Evolutionary conservation across 2,888 invertebrate genomes (phyloP).

Genomic region (Rapana venosa): DNA sequence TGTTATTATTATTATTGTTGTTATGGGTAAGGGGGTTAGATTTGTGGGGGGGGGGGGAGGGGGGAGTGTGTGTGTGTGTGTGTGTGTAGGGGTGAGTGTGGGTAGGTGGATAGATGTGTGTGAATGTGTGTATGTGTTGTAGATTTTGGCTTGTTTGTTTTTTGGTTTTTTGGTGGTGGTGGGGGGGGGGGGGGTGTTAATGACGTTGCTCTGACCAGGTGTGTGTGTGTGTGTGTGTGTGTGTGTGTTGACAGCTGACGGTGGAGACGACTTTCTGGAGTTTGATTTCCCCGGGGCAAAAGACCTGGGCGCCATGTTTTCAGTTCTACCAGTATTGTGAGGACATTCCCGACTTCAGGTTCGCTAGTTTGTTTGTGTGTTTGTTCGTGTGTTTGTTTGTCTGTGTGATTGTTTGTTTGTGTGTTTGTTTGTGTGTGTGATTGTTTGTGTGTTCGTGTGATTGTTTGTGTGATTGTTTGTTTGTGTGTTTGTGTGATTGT

Average conservation of each 20-base stretch:
- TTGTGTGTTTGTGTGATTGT: no score
- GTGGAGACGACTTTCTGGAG: background rate
- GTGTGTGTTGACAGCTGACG: background rate
- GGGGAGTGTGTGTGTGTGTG: background rate
- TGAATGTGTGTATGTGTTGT: background rate
- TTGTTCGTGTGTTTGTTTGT: no score
- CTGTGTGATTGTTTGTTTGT: no score
- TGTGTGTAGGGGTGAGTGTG: background rate
- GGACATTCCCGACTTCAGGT: constrained; percentile 17
- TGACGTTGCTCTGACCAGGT: background rate
- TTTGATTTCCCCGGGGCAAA: constrained; percentile 1
- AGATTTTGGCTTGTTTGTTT: background rate
- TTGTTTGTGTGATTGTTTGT: no score
- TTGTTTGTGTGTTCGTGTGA: no score
- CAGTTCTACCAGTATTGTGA: constrained; percentile 27
- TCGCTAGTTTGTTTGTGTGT: background rate
- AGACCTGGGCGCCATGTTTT: constrained; percentile 29
- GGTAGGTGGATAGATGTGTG: background rate
- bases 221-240: background rate
- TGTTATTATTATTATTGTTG: no score
- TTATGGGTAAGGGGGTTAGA: no score
- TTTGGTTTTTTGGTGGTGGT: background rate
- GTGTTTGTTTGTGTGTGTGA: no score
- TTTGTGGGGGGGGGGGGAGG: background rate
- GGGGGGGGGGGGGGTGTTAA: background rate